Evolutionary conservation across 2,797 vertebrate species (phyloP).

Genomic region (Crocodylus rhombifer): DNA sequence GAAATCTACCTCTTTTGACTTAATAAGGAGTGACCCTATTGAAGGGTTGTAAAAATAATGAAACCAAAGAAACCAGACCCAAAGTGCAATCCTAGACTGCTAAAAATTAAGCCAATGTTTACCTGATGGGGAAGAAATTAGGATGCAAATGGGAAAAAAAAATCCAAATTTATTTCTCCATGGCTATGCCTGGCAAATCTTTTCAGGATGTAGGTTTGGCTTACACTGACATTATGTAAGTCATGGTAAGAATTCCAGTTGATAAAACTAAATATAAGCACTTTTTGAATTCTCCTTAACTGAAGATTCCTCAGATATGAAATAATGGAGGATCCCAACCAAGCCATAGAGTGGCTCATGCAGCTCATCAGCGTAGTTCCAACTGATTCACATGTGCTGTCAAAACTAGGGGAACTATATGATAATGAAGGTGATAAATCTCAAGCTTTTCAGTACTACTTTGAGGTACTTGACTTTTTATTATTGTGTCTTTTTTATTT

Average conservation of each 20-base stretch:
- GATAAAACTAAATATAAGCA: not conserved
- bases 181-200: not conserved
- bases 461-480: constrained; percentile 84
- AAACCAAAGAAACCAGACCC: not conserved
- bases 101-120: not conserved
- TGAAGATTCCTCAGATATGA: constrained; percentile 85
- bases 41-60: no score
- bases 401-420: constrained; percentile 93
- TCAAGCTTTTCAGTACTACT: constrained; percentile 96
- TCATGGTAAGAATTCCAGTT: not conserved
- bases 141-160: not conserved
- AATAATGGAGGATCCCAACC: constrained; percentile 90
- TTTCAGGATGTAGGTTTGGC: not conserved
- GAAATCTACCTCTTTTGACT: not conserved
- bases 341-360: constrained; percentile 95
- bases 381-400: constrained; percentile 89
- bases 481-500: constrained; percentile 3
- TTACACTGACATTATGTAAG: not conserved
- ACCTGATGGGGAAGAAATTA: not conserved
- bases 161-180: fast-evolving
- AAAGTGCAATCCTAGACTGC: fast-evolving
- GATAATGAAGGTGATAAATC: constrained; percentile 95
- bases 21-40: not conserved
- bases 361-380: constrained; percentile 93
- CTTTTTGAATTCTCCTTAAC: constrained; percentile 72